These are phyloP conservation scores for Anseranas semipalmata DNA, from an alignment of 2,113 vertebrate species.

Conservation along the genomic window DNA sequence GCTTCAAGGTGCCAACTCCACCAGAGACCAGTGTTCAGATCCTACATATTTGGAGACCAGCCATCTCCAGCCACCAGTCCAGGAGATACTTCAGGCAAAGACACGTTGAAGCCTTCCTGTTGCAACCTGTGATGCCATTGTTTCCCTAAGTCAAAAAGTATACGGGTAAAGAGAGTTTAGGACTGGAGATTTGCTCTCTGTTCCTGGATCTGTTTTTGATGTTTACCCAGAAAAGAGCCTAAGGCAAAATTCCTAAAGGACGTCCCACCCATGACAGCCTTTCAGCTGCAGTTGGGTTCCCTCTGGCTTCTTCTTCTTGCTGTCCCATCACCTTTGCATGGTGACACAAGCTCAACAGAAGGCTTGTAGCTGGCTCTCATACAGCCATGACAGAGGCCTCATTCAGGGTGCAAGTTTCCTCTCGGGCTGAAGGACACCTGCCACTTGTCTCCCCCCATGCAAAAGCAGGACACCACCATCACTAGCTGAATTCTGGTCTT, in stretches of 20 bases:
- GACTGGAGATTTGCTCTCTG: neutral
- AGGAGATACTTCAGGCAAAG: neutral
- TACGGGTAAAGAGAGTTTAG: neutral
- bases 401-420: neutral
- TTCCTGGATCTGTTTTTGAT: neutral
- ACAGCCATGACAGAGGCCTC: neutral
- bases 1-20: neutral
- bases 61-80: neutral
- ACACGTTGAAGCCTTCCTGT: neutral
- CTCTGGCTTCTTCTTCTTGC: neutral
- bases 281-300: neutral
- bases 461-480: neutral
- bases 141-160: neutral
- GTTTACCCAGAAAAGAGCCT: neutral
- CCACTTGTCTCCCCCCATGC: neutral
- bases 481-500: neutral
- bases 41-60: neutral
- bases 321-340: neutral
- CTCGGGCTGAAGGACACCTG: neutral
- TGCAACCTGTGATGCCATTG: neutral
- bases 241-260: neutral
- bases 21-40: neutral
- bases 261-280: neutral
- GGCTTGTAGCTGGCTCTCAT: neutral
- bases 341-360: neutral